phyloP scores from a whole-genome alignment of 2,888 invertebrate species.

The Fragum whitleyi region DNA sequence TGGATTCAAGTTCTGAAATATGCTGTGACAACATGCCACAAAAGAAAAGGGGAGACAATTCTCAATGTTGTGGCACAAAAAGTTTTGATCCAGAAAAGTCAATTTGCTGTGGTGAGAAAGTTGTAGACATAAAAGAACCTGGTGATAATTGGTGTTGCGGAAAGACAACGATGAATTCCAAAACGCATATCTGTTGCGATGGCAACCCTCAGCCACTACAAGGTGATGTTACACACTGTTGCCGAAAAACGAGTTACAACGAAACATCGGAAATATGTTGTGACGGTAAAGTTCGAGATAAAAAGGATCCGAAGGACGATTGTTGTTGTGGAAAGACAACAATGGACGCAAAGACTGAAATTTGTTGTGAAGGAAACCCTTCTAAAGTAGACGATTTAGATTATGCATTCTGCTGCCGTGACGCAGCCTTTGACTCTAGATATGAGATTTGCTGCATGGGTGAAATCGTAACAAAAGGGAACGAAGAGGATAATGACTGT shows the following conservation, averaged over 20 bases:
- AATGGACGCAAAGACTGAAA: constrained; percentile 43
- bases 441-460: constrained; percentile 44
- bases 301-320: constrained; percentile 49
- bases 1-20: constrained; percentile 32
- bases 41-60: constrained; percentile 29
- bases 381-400: constrained; percentile 39
- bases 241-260: constrained; percentile 45
- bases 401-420: constrained; percentile 47
- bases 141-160: constrained; percentile 63
- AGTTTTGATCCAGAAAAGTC: constrained; percentile 38
- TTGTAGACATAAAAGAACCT: constrained; percentile 22
- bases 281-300: constrained; percentile 46
- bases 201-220: constrained; percentile 43
- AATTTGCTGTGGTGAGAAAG: constrained; percentile 45
- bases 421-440: constrained; percentile 44
- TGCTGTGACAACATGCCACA: constrained; percentile 58
- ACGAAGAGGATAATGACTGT: constrained; percentile 47
- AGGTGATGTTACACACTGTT: constrained; percentile 45
- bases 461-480: constrained; percentile 37
- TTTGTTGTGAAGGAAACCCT: constrained; percentile 54
- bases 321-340: constrained; percentile 57
- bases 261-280: constrained; percentile 43
- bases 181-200: constrained; percentile 48
- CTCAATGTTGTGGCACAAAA: constrained; percentile 45
- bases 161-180: constrained; percentile 53